Conservation (phyloP, 2,113 vertebrate species). For the Leptobrachium leishanense region DNA sequence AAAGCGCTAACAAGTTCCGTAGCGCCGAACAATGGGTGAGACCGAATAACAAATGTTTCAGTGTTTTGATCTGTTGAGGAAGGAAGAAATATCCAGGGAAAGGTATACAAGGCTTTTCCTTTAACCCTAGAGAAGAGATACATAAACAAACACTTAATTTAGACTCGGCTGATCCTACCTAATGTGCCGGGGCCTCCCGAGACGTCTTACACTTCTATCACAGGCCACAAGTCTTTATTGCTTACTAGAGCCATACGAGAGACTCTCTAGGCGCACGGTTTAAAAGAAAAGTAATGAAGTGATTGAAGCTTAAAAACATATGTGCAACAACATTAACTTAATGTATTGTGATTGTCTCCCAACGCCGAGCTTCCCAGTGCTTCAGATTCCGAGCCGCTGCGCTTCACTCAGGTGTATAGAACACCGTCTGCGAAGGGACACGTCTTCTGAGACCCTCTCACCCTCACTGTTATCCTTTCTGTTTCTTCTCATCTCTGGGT, state of each 20-base stretch:
- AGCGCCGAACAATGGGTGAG: too few relatives aligned
- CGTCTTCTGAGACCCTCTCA: neutral
- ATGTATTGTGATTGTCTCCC: constrained; percentile 15
- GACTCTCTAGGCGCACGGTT: constrained; percentile 7
- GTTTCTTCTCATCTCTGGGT: neutral
- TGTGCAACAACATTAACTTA: constrained; percentile 42
- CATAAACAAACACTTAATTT: constrained; percentile 44
- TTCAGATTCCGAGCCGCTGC: neutral
- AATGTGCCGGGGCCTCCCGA: constrained; percentile 3
- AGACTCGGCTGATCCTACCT: constrained; percentile 35
- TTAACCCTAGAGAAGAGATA: neutral
- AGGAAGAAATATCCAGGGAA: neutral
- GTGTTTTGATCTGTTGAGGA: neutral
- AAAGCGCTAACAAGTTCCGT: too few relatives aligned
- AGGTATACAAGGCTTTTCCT: neutral
- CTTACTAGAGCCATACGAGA: constrained; percentile 15
- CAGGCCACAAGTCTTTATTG: constrained; percentile 46
- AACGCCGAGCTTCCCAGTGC: neutral
- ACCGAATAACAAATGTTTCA: too few relatives aligned
- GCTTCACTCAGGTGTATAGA: neutral
- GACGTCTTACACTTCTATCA: constrained; percentile 30
- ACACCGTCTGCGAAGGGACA: neutral
- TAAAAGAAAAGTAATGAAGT: constrained; percentile 42
- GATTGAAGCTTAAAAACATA: constrained; percentile 38
- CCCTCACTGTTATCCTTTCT: neutral